These are phyloP conservation scores for Mirounga angustirostris DNA, from an alignment of 2,113 vertebrate species.

Conservation along the genomic window DNA sequence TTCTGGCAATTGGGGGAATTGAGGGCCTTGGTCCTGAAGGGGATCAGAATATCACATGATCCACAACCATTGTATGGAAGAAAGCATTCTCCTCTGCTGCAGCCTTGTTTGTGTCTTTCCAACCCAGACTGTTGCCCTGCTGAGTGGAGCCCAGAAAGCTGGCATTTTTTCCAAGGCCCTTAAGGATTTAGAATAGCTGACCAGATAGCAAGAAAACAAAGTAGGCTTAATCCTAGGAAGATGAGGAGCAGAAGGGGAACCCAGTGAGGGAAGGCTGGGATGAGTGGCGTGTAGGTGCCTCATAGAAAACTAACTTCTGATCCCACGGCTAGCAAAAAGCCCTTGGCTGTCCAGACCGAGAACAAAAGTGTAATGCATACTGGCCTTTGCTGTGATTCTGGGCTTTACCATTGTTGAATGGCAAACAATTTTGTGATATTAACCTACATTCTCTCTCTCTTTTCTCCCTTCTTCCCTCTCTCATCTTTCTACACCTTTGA, in stretches of 20 bases:
- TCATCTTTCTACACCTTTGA: background rate
- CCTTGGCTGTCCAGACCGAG: background rate
- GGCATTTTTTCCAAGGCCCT: background rate
- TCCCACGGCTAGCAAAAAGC: background rate
- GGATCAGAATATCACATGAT: background rate
- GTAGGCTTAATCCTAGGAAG: background rate
- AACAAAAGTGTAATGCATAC: background rate
- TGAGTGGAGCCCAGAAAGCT: background rate
- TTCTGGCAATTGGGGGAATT: background rate
- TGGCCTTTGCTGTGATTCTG: background rate
- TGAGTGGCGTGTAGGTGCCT: too few relatives aligned
- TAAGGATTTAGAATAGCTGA: background rate
- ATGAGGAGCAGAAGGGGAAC: background rate
- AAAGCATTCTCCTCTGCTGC: background rate
- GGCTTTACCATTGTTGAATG: background rate
- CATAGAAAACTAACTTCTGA: background rate
- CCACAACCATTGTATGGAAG: too few relatives aligned
- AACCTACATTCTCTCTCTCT: background rate
- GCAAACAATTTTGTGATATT: background rate
- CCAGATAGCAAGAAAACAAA: background rate
- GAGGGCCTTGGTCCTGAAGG: background rate
- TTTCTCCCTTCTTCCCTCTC: background rate
- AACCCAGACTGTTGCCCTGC: background rate
- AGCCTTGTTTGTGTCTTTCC: background rate
- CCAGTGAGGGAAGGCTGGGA: too few relatives aligned